Evolutionary conservation across 2,888 invertebrate species (phyloP), one percentile per base, ranked within the genome.

Genomic region (Nebria salina): DNA sequence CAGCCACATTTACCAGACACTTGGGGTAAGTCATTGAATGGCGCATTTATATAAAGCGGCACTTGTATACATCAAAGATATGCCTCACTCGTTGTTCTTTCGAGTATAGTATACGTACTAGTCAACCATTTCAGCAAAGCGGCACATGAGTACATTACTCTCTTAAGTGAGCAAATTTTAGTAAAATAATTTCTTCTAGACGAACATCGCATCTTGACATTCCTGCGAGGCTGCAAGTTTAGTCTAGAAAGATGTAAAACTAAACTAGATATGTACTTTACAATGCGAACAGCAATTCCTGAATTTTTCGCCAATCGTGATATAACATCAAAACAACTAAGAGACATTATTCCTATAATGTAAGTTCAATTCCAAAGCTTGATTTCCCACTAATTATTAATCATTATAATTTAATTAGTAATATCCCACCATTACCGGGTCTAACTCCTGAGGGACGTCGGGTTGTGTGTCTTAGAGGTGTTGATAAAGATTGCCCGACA

Each of bases 201-300:
- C 89, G 96, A 96, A 88, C 91, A 92, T 85, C 92, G 95, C 82
- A 90, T 96, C 83, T 92, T 95, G 91, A 95, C 95, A 79, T 96
- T 96, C 90, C 91, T 96, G 83, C 92, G 96, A 13, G 95, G 96
- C 41, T 95, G 95, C 90, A 96, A 96, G 90, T 96, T 96, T 89
- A 96, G 96, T 77, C 87, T 96, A 87, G 96, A 96, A 89, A 95
- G 95, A 89, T 93, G 94, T 88, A 96, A 96, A 89, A 92, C 92
- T 86, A 96, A 96, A 89, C 89, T 96, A 86, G 96, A 96, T 88
- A 95, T 96, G 95, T 96, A 95, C 89, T 96, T 95, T 88, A 96
- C 96, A 9, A 95, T 96, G 95, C 91, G 95, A 26, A 91, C 94
- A 5, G 94, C 95, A 0, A 93, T 94, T 54, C 96, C 96, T 0